Conservation (phyloP, 2,797 vertebrate species). For the Erethizon dorsatum region DNA sequence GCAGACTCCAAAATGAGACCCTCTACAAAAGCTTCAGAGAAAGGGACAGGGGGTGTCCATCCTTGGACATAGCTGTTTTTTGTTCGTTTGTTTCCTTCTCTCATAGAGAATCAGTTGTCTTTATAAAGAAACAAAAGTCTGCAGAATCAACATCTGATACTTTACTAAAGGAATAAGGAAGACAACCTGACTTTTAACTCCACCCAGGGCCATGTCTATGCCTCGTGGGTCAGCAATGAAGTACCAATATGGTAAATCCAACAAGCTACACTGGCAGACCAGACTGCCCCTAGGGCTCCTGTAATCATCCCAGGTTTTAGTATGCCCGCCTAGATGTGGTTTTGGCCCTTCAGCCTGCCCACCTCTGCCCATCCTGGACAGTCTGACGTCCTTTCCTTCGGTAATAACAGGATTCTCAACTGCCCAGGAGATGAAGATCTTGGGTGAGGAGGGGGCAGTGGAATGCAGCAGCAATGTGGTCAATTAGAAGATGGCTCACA, state of each 20-base stretch:
- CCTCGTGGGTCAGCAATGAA: not conserved
- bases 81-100: not conserved
- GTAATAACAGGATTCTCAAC: constrained; percentile 31
- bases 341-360: not conserved
- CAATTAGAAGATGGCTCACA: constrained; percentile 1
- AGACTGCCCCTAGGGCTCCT: not conserved
- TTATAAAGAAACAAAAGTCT: constrained; percentile 52
- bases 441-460: not conserved
- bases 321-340: not conserved
- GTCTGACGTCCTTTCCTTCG: not conserved
- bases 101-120: constrained; percentile 53
- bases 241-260: not conserved
- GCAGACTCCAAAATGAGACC: constrained; percentile 56
- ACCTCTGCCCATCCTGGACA: not conserved
- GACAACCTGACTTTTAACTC: constrained; percentile 13
- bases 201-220: not conserved
- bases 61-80: not conserved
- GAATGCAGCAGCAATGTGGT: not conserved
- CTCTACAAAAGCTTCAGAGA: constrained; percentile 17
- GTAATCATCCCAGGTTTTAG: not conserved
- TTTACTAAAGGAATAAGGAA: constrained; percentile 43
- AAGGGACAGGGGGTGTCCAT: rapidly evolving
- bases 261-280: not conserved
- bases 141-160: constrained; percentile 46
- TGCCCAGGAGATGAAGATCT: constrained; percentile 22